Evolutionary conservation across 2,797 vertebrate species (phyloP).

Genomic region (Adrianichthys oophorus): DNA sequence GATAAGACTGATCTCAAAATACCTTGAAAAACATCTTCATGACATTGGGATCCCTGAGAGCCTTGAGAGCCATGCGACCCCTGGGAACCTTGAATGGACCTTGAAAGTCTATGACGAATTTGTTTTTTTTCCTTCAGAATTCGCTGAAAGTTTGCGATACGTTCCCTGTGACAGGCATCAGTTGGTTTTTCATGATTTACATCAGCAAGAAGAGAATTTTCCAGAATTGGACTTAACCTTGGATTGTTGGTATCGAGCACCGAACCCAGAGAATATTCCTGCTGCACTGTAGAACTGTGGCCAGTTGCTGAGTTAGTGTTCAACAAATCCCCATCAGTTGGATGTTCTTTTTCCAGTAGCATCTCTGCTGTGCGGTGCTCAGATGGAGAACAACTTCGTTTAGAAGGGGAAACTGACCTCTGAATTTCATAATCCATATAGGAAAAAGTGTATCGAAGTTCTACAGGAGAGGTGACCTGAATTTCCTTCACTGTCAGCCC

Average conservation of each 20-base stretch:
- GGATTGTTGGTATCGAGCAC: constrained; percentile 36
- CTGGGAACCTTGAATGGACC: constrained; percentile 82
- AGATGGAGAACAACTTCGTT: constrained; percentile 49
- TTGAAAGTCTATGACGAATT: constrained; percentile 84
- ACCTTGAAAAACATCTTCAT: constrained; percentile 83
- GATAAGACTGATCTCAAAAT: constrained; percentile 31
- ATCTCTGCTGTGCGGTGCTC: constrained; percentile 55
- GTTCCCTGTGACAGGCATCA: constrained; percentile 86
- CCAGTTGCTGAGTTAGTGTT: constrained; percentile 45
- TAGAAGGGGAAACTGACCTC: constrained; percentile 44
- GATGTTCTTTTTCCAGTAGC: constrained; percentile 46
- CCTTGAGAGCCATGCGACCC: constrained; percentile 73
- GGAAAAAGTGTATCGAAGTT: constrained; percentile 55
- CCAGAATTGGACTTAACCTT: constrained; percentile 56
- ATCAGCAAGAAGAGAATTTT: constrained; percentile 45
- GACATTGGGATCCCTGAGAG: constrained; percentile 79
- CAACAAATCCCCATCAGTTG: constrained; percentile 47
- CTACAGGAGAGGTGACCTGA: constrained; percentile 66
- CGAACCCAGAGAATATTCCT: constrained; percentile 6
- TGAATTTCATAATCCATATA: constrained; percentile 56
- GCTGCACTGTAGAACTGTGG: constrained; percentile 23
- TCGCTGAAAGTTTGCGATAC: constrained; percentile 93
- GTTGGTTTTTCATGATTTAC: constrained; percentile 30
- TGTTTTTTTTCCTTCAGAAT: constrained; percentile 90
- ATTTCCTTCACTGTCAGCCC: constrained; percentile 71